phyloP scores from a whole-genome alignment of 1,140 invertebrate species.

The Rhopalosiphum padi region DNA sequence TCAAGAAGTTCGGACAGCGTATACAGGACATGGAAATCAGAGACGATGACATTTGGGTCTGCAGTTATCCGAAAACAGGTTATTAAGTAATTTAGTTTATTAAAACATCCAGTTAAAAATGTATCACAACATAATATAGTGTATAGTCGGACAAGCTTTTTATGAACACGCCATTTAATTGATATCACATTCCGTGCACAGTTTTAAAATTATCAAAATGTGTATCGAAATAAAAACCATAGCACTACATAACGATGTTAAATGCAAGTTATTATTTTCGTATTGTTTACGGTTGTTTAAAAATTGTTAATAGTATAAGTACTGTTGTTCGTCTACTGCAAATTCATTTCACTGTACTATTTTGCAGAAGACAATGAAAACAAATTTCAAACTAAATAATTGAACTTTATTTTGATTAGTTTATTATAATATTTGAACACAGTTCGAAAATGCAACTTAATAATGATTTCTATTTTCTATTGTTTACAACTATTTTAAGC shows the following conservation, averaged over 20 bases:
- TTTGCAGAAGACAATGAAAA: not conserved
- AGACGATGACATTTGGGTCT: slow-evolving; percentile 65
- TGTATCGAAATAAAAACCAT: not conserved
- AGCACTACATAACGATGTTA: not conserved
- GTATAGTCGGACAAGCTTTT: not conserved
- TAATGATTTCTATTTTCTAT: not conserved
- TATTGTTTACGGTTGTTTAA: not conserved
- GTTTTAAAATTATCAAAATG: not conserved
- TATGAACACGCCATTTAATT: not conserved
- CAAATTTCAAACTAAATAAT: not conserved
- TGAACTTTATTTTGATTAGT: not conserved
- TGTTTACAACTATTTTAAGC: not conserved
- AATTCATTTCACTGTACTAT: not conserved
- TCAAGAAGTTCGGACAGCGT: slow-evolving; percentile 61
- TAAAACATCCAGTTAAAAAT: not conserved
- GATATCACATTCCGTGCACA: not conserved
- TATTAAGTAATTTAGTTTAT: not conserved
- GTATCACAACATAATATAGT: not conserved
- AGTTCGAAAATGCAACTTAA: not conserved
- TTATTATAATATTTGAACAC: not conserved
- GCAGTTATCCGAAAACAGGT: slow-evolving; percentile 66
- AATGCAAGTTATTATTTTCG: not conserved
- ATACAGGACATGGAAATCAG: slow-evolving; percentile 63
- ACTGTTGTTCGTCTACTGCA: not conserved
- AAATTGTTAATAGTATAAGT: not conserved